Evolutionary conservation across 2,888 invertebrate genomes (phyloP), one percentile per base, ranked within the genome.

Genomic region (Drosophila paucipuncta): DNA sequence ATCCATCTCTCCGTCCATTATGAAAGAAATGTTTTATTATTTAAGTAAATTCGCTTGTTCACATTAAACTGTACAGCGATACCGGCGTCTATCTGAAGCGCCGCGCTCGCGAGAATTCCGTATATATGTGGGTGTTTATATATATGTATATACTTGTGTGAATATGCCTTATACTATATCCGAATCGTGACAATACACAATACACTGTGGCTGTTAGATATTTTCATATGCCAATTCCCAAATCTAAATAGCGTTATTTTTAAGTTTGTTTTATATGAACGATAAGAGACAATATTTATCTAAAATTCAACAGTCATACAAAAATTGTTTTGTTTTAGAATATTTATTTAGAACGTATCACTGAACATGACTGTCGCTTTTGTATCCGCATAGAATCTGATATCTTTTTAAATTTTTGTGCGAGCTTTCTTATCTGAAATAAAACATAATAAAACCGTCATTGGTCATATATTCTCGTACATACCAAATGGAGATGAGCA

Each of bases 1-100:
- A 71, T 77, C 47, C 9, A 25, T 47, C 73, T 68, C 43, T 64
- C 63, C 73, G 69, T 80, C 65, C 69, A 60, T 71, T 70, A 67
- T 63, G 73, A 80, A 72, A 72, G 60, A 69, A 87, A 70, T 71
- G 72, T 73, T 87, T 89, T 84, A 87, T 84, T 89, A 82, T 74
- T 85, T 82, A 87, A 89, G 83, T 87, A 82, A 78, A 68, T 71
- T 82, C 65, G 60, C 82, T 84, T 71, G 72, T 76, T 69, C 89
- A 73, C 73, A 70, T 81, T 62, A 87, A 84, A 84, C 85, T 73
- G 72, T 54, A 76, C 55, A 78, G 74, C 74, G 65, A 77, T 62
- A 70, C 71, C 76, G 83, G 72, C 83, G 52, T 68, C 72, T 74
- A 31, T 41, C 63, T 47, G 25, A 65, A 74, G 71, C 47, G 62